These are phyloP conservation scores for Sebastes vulpes DNA, from an alignment of 2,797 vertebrate species.

Conservation along the genomic window DNA sequence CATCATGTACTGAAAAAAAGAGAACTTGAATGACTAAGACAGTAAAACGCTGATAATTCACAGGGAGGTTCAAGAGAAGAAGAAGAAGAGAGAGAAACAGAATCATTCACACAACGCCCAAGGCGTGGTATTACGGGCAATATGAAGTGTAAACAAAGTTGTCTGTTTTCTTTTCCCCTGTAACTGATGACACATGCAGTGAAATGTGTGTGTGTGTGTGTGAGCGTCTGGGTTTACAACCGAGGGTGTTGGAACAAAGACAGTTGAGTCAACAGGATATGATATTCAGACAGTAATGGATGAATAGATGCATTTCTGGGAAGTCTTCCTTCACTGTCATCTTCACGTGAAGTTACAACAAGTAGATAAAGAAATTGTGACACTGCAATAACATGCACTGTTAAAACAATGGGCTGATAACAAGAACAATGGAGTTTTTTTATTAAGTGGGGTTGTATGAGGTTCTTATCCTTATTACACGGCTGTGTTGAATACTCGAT, in stretches of 20 bases:
- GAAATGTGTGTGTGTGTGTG: conserved; percentile 51
- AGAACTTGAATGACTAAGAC: conserved; percentile 10
- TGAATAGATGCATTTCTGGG: conserved; percentile 87
- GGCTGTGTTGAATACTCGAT: too few species aligned
- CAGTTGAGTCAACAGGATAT: conserved; percentile 98
- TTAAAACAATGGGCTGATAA: not conserved
- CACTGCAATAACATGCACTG: not conserved
- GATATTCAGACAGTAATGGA: conserved; percentile 90
- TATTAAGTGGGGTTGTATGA: not conserved
- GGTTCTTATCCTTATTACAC: not conserved
- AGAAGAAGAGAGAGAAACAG: not conserved
- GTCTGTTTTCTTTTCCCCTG: conserved; percentile 68
- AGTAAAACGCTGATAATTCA: conserved; percentile 9
- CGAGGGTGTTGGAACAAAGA: conserved; percentile 88
- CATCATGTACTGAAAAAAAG: not conserved
- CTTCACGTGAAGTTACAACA: not conserved
- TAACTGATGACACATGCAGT: conserved; percentile 79
- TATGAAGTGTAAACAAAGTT: conserved; percentile 69
- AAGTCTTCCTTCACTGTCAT: conserved; percentile 84
- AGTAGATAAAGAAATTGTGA: not conserved
- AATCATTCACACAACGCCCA: conserved; percentile 30
- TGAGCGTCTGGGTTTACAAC: conserved; percentile 75
- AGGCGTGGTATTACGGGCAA: conserved; percentile 62
- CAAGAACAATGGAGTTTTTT: not conserved
- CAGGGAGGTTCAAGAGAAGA: not conserved